Evolutionary conservation across 2,113 vertebrate species (phyloP).

Genomic region (Halcyon malimbica): DNA sequence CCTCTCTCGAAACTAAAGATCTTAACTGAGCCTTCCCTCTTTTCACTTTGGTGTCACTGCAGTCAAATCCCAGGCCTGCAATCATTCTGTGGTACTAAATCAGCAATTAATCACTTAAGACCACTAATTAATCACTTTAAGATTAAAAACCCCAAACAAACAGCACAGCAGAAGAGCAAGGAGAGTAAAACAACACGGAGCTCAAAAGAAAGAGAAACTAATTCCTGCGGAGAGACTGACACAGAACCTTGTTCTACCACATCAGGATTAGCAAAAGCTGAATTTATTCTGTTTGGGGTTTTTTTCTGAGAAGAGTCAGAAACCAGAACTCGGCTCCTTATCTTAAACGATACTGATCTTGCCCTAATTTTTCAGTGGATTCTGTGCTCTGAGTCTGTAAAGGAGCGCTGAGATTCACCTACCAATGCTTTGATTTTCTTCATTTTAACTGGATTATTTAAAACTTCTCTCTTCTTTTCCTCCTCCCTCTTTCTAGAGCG

Average conservation of each 20-base stretch:
- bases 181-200: background rate
- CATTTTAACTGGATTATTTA: conserved; percentile 98
- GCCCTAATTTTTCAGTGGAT: background rate
- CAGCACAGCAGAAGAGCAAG: background rate
- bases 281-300: background rate
- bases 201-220: background rate
- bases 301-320: background rate
- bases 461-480: conserved; percentile 92
- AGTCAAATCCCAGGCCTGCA: background rate
- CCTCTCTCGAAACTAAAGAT: background rate
- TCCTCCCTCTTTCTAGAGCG: conserved; percentile 90
- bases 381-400: background rate
- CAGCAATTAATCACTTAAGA: background rate
- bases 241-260: background rate
- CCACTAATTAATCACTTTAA: too few relatives aligned
- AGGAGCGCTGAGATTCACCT: conserved; percentile 3
- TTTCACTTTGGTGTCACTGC: background rate
- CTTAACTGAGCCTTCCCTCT: background rate
- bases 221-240: background rate
- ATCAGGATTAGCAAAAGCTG: background rate
- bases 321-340: background rate
- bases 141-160: background rate
- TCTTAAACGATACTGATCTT: fast-evolving
- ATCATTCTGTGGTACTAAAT: background rate
- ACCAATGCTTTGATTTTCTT: conserved; percentile 97